Conservation (phyloP, 2,797 vertebrate genomes). For the Etheostoma nigrum region DNA sequence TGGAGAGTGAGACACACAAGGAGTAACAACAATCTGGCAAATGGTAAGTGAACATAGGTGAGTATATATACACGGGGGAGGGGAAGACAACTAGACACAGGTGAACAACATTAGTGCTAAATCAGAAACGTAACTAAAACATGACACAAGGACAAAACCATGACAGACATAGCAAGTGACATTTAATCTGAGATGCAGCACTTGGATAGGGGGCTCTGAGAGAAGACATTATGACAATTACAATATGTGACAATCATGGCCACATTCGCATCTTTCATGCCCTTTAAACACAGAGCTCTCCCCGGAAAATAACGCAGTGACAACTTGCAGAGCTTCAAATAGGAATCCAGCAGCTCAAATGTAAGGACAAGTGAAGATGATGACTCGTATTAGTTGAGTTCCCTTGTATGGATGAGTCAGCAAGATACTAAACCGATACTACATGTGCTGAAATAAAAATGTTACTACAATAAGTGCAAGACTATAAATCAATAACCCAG, state of each 20-base stretch:
- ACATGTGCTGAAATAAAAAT: neutral
- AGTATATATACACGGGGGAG: too few relatives aligned
- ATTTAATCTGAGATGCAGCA: neutral
- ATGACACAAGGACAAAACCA: too few relatives aligned
- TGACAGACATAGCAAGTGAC: neutral
- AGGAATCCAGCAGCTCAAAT: neutral
- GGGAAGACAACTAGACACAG: too few relatives aligned
- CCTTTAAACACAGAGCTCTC: neutral
- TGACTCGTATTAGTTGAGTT: neutral
- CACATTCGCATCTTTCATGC: neutral
- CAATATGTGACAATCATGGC: neutral
- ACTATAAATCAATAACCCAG: neutral
- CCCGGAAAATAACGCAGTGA: neutral
- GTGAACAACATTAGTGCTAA: too few relatives aligned
- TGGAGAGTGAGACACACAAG: too few relatives aligned
- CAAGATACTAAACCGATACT: neutral
- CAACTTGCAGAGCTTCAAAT: neutral
- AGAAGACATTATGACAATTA: neutral
- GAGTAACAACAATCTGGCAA: too few relatives aligned
- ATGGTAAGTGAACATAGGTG: too few relatives aligned
- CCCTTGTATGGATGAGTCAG: neutral
- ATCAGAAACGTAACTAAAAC: too few relatives aligned
- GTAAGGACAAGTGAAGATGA: neutral
- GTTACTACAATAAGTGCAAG: too few relatives aligned
- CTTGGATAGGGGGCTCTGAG: neutral